These are phyloP conservation scores for Phenacoccus solenopsis DNA, from an alignment of 1,140 invertebrate genomes.

Conservation along the genomic window DNA sequence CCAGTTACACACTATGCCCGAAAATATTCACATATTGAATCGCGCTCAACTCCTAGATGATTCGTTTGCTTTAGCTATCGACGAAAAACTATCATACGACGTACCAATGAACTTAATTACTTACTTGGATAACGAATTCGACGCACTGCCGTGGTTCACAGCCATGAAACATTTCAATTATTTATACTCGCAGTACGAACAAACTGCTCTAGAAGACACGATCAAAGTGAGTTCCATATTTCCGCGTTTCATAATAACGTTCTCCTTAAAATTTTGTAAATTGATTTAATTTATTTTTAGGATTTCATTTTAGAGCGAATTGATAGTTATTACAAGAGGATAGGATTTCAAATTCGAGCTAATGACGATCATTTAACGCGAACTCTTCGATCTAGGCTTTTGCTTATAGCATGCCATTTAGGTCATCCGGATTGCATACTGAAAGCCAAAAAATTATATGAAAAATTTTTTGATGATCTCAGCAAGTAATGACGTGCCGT, in stretches of 20 bases:
- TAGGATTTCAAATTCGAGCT: neutral
- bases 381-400: neutral
- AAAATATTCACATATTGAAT: conserved; percentile 50
- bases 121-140: conserved; percentile 39
- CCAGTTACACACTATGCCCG: conserved; percentile 25
- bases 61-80: conserved; percentile 66
- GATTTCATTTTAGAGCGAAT: neutral
- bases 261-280: no score
- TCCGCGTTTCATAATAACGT: neutral
- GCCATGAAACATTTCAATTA: conserved; percentile 26
- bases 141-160: conserved; percentile 41
- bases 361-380: neutral
- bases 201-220: neutral
- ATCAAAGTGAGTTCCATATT: neutral
- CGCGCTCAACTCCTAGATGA: conserved; percentile 80
- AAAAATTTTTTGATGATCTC: neutral
- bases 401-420: neutral
- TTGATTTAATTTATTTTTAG: no score
- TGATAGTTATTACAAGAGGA: neutral
- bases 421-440: neutral
- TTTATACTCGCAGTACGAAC: neutral
- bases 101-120: conserved; percentile 55
- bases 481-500: neutral
- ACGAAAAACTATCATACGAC: conserved; percentile 46
- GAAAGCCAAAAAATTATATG: neutral